Conservation (phyloP, 2,113 vertebrate species). For the Corydoras sp. region DNA sequence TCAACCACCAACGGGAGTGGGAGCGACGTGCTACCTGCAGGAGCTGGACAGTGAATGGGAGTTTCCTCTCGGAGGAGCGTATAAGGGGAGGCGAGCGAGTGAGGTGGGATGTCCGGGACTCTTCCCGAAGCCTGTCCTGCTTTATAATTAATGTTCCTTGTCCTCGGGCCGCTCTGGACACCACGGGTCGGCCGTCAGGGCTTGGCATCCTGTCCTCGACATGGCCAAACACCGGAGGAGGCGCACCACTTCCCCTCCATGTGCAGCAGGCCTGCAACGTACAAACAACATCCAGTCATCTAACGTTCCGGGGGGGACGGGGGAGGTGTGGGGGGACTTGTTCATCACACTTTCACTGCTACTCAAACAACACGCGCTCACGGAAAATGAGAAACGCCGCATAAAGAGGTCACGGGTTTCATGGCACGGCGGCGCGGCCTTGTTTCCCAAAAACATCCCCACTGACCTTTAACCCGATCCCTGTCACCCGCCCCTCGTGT, state of each 20-base stretch:
- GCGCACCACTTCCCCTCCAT: constrained; percentile 37
- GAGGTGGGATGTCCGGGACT: constrained; percentile 32
- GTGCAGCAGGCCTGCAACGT: constrained; percentile 15
- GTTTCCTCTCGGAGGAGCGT: constrained; percentile 45
- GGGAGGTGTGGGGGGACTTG: too few relatives aligned
- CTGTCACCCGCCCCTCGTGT: constrained; percentile 35
- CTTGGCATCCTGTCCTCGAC: constrained; percentile 64
- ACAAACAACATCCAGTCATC: too few relatives aligned
- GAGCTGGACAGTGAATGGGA: constrained; percentile 40
- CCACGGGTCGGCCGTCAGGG: constrained; percentile 37
- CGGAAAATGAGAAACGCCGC: too few relatives aligned
- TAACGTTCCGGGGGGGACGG: too few relatives aligned
- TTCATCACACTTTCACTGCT: too few relatives aligned
- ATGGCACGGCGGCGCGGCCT: too few relatives aligned
- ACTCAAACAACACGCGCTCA: too few relatives aligned
- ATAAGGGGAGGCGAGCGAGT: constrained; percentile 47
- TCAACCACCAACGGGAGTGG: not conserved
- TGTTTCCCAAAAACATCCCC: constrained; percentile 15
- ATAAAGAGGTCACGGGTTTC: too few relatives aligned
- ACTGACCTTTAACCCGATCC: constrained; percentile 31
- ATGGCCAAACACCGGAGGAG: constrained; percentile 45
- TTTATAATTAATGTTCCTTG: constrained; percentile 47
- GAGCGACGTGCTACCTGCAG: constrained; percentile 61
- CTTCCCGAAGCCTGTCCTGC: constrained; percentile 39
- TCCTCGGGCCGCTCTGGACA: constrained; percentile 16